phyloP scores from a whole-genome alignment of 2,797 vertebrate genomes.

The Tapirus indicus region DNA sequence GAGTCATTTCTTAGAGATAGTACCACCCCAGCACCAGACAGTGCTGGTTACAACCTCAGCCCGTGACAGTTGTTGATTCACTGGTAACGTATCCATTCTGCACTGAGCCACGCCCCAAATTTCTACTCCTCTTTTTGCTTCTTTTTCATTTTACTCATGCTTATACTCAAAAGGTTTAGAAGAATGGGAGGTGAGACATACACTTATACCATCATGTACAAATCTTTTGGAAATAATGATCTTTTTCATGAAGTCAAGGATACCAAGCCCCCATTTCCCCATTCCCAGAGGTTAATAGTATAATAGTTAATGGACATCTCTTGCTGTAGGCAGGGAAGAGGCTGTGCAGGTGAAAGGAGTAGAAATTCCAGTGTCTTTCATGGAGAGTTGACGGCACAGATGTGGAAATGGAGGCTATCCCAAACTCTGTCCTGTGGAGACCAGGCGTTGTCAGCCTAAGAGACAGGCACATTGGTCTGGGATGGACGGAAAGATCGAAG shows the following conservation, averaged over 20 bases:
- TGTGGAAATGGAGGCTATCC: neutral
- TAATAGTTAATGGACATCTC: neutral
- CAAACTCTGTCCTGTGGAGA: neutral
- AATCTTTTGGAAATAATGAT: neutral
- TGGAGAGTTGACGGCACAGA: neutral
- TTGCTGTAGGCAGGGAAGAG: neutral
- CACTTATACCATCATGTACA: neutral
- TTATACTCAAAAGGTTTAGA: conserved; percentile 23
- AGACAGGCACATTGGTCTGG: neutral
- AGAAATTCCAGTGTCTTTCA: neutral
- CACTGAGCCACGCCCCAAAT: neutral
- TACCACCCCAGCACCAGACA: neutral
- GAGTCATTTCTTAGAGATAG: neutral
- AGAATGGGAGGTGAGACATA: neutral
- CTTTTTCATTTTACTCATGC: conserved; percentile 9
- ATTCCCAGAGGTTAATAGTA: neutral
- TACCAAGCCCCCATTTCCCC: neutral
- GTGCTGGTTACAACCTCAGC: neutral
- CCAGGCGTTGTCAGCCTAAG: neutral
- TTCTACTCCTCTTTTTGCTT: neutral
- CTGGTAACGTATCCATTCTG: neutral
- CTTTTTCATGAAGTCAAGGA: neutral
- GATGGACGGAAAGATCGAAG: neutral
- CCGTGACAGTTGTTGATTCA: neutral
- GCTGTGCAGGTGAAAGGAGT: neutral